Conservation (phyloP, 2,797 vertebrate species). For the Hydrolagus colliei region DNA sequence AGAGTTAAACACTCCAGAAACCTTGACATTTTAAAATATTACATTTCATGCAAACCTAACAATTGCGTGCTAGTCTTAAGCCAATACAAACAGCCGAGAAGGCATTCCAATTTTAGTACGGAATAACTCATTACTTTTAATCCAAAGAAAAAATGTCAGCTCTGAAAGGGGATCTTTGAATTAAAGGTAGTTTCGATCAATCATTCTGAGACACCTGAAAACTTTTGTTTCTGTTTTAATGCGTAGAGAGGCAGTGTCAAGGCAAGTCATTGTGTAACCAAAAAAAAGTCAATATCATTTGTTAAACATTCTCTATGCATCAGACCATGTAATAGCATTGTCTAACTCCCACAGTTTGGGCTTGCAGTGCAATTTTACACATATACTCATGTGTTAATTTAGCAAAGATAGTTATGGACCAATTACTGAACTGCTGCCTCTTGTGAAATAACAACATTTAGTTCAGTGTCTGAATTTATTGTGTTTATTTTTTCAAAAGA, state of each 20-base stretch:
- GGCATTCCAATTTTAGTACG: not conserved
- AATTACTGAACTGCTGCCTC: not conserved
- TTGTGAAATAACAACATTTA: not conserved
- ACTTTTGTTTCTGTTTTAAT: not conserved
- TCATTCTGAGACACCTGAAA: not conserved
- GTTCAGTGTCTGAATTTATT: not conserved
- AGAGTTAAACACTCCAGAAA: not conserved
- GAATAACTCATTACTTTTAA: not conserved
- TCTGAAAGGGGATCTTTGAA: not conserved
- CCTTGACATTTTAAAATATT: not conserved
- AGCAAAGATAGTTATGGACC: not conserved
- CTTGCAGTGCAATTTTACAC: not conserved
- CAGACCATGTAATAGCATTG: not conserved
- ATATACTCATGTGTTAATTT: not conserved
- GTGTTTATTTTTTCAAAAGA: not conserved
- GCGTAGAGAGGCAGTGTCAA: not conserved
- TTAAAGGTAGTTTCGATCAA: not conserved
- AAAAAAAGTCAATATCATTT: not conserved
- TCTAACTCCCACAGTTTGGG: not conserved
- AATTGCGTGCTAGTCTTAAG: not conserved
- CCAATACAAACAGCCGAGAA: not conserved
- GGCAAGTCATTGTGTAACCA: not conserved
- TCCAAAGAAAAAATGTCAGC: not conserved
- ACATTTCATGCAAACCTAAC: not conserved
- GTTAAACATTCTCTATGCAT: not conserved